phyloP scores from a whole-genome alignment of 2,113 vertebrate genomes.

The Shinisaurus crocodilurus region DNA sequence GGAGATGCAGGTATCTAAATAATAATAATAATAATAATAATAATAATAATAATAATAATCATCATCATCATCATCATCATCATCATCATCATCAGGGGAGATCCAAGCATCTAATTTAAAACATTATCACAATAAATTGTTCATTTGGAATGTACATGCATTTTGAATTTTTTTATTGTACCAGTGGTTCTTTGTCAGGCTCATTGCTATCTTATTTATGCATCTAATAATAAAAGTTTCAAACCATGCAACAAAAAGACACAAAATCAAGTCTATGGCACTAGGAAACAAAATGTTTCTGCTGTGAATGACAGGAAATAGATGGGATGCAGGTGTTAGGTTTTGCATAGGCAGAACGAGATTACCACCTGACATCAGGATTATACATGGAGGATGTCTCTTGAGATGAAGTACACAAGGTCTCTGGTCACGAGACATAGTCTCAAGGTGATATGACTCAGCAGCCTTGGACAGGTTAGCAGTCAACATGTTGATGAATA shows the following conservation, averaged over 20 bases:
- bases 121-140: conserved; percentile 68
- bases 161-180: conserved; percentile 72
- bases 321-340: too few species aligned
- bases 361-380: too few species aligned
- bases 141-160: conserved; percentile 47
- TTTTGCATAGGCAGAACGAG: too few species aligned
- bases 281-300: conserved; percentile 56
- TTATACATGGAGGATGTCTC: too few species aligned
- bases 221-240: conserved; percentile 68
- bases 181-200: conserved; percentile 57
- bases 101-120: conserved; percentile 69
- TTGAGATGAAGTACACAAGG: too few species aligned
- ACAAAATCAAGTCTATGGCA: conserved; percentile 22
- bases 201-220: conserved; percentile 69
- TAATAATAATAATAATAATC: too few species aligned
- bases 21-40: conserved; percentile 50
- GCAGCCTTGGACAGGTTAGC: too few species aligned
- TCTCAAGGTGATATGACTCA: too few species aligned
- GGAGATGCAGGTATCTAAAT: conserved; percentile 59
- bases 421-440: too few species aligned
- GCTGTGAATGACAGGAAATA: conserved; percentile 65
- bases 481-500: too few species aligned
- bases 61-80: too few species aligned
- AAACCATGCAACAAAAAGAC: conserved; percentile 50
- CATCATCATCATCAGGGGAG: conserved; percentile 27